These are phyloP conservation scores for Euthynnus affinis DNA, from an alignment of 2,797 vertebrate species.

Conservation along the genomic window DNA sequence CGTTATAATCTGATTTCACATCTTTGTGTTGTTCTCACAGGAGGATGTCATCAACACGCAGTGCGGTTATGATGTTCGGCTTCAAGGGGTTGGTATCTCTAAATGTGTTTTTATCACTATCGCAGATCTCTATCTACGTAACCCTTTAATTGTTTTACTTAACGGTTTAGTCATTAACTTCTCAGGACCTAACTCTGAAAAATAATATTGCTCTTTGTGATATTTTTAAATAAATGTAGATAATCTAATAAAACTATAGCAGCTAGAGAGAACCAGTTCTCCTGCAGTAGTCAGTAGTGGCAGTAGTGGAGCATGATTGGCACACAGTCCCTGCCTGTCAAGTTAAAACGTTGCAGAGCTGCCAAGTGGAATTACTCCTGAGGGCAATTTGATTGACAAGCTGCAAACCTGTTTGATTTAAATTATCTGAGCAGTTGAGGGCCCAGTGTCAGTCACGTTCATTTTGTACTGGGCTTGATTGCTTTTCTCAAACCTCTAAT, in stretches of 20 bases:
- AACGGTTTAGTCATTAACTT: not conserved
- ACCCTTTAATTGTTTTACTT: not conserved
- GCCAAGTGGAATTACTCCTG: constrained; percentile 40
- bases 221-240: not conserved
- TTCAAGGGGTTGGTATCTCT: constrained; percentile 84
- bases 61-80: constrained; percentile 93
- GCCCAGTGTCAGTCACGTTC: constrained; percentile 19
- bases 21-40: constrained; percentile 73
- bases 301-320: constrained; percentile 26
- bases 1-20: not conserved
- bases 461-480: constrained; percentile 33
- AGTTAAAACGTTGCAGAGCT: constrained; percentile 44
- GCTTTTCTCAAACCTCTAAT: not conserved
- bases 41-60: constrained; percentile 95
- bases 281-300: not conserved
- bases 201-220: not conserved
- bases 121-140: not conserved
- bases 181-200: not conserved
- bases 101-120: not conserved
- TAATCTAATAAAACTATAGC: not conserved
- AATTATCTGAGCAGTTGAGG: constrained; percentile 40
- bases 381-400: constrained; percentile 49
- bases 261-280: not conserved
- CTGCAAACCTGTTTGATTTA: constrained; percentile 51
- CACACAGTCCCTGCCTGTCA: constrained; percentile 10